Base-by-base conservation (phyloP, 2,797 vertebrate species). In the Hypotaenidia okinawae region DNA sequence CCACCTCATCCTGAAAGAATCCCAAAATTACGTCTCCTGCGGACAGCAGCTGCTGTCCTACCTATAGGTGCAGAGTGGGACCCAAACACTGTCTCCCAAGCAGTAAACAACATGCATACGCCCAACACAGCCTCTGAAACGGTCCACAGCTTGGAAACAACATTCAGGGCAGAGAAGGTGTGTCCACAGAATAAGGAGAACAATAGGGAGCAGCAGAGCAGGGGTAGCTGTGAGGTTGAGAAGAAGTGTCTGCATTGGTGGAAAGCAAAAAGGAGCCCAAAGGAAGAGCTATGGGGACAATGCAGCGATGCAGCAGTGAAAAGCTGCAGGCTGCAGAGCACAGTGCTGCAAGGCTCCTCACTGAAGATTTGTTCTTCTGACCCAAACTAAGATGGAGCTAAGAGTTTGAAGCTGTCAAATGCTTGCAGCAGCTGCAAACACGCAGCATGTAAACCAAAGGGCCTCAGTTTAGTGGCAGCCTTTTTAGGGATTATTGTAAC, bases 1-100 rank as follows among this genome's bases (percentile, higher is more conserved):
- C 69, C 78, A 76, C 51, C 21, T 96, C 91, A 87, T 45, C 57
- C 90, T 64, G 43, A 84, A 94, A 90, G 39, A 67, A 96, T 66
- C 74, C 43, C 57, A 15, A 90, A 96, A 89, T 90, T 84, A 5
- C 15, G 74, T 88, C 78, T 84, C 67, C 32, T 1, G 5, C 2
- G 3, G 76, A 73, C 27, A 54, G 59, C 52, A 88, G 66, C 63
- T 88, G 77, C 52, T 77, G 45, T 62, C 81, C 51, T 59, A 68
- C 43, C 64, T 61, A 37, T 0, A 87, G 61, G 63, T 89, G 49
- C 9, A 33, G 61, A 84, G 22, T 16, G 15, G 45, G 78, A 64
- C 25, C 49, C 1, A 2, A 74, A 22, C 1, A 1, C 35, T 49
- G 58, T 30, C 28, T 61, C 77, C 55, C 75, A 45, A 63, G 51